Percentiles rank a stretch among this genome's conserved stretches.
phyloP scores from a whole-genome alignment of 2,113 vertebrate genomes.

The Platysteira castanea region DNA sequence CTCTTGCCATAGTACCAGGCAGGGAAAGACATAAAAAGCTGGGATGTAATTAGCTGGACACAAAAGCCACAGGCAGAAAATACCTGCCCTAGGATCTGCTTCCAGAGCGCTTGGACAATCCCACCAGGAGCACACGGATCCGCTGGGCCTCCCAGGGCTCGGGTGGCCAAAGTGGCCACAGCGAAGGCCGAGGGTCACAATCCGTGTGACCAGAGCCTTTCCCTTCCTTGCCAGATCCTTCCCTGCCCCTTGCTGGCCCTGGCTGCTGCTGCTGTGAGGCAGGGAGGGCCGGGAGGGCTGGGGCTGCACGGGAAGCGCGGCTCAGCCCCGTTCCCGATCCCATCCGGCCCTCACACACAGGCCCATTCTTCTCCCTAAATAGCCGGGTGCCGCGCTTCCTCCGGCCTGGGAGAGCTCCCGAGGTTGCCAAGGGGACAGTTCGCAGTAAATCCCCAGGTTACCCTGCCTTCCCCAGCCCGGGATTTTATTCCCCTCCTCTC shows the following conservation, averaged over 20 bases:
- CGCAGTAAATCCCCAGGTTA: not conserved
- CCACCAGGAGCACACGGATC: not conserved
- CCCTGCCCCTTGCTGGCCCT: not conserved
- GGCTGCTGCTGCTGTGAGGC: not conserved
- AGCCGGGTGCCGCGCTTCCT: not conserved
- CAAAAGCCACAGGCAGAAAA: not conserved
- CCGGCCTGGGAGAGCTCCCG: not conserved
- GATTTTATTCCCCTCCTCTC: not conserved
- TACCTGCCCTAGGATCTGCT: not conserved
- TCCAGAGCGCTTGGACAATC: not conserved
- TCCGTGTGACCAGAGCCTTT: not conserved
- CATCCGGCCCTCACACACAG: not conserved
- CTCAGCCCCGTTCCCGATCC: not conserved
- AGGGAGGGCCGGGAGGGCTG: not conserved
- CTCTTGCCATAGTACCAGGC: not conserved
- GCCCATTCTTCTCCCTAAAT: not conserved
- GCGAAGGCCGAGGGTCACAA: rapidly evolving
- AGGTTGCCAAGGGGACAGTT: not conserved
- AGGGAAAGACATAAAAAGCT: not conserved
- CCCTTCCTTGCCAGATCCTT: not conserved
- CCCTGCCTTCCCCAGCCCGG: not conserved
- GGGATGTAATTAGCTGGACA: not conserved
- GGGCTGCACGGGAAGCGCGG: not conserved
- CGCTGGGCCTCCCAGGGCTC: not conserved
- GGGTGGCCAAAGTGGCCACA: not conserved